Percentiles rank a stretch among this genome's conserved stretches.
These are phyloP conservation scores for Alosa alosa DNA, from an alignment of 2,113 vertebrate genomes.

Conservation along the genomic window DNA sequence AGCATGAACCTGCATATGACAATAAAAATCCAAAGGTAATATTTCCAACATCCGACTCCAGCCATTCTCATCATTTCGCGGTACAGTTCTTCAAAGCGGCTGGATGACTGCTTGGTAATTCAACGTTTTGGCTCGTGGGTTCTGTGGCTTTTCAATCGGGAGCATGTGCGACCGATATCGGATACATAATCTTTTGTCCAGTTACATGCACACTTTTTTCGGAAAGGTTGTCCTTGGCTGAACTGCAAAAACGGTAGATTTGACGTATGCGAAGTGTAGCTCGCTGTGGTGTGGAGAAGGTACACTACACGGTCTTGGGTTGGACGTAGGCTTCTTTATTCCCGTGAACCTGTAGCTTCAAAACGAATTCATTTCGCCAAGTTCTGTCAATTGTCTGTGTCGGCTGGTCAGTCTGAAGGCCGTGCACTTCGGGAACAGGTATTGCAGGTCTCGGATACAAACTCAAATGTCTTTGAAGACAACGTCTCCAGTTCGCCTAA, in stretches of 20 bases:
- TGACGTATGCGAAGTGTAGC: constrained; percentile 31
- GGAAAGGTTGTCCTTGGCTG: constrained; percentile 61
- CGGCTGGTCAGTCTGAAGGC: background rate
- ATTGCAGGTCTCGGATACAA: constrained; percentile 35
- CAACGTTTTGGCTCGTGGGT: constrained; percentile 52
- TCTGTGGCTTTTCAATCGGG: constrained; percentile 66
- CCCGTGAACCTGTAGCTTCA: constrained; percentile 29
- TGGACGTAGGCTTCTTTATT: constrained; percentile 7
- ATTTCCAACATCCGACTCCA: constrained; percentile 67
- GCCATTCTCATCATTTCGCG: constrained; percentile 59
- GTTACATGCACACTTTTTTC: constrained; percentile 49
- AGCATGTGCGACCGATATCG: constrained; percentile 67
- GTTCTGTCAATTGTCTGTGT: constrained; percentile 20
- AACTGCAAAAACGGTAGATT: constrained; percentile 44
- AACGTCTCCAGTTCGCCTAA: constrained; percentile 44
- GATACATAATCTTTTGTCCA: constrained; percentile 67
- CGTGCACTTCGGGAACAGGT: background rate
- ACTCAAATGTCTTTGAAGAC: constrained; percentile 21
- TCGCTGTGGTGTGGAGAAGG: constrained; percentile 17
- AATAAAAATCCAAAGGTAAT: constrained; percentile 75
- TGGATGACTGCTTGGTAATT: constrained; percentile 53
- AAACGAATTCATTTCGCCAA: background rate
- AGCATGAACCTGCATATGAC: constrained; percentile 66
- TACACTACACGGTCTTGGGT: background rate
- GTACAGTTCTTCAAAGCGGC: constrained; percentile 25